Evolutionary conservation across 2,113 vertebrate genomes (phyloP).

Genomic region (Megaceryle torquata): DNA sequence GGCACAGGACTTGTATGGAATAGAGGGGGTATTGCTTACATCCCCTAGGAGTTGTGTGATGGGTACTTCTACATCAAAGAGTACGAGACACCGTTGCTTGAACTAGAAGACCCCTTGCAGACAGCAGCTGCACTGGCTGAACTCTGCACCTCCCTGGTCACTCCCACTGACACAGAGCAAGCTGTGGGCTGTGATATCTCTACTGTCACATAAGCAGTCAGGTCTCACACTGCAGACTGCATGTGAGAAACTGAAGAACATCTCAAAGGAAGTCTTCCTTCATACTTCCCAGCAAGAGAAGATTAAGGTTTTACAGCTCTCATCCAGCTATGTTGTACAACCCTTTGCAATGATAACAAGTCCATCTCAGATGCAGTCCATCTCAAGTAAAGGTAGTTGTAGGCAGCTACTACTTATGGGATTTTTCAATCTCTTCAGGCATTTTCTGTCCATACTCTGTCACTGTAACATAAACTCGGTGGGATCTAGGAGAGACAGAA

Average conservation of each 20-base stretch:
- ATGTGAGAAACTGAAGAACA: not conserved
- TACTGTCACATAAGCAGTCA: not conserved
- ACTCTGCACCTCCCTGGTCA: not conserved
- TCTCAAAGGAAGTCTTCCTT: not conserved
- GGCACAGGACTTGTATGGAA: not conserved
- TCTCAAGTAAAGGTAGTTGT: not conserved
- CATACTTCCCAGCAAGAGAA: not conserved
- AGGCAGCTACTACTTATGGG: slow-evolving; percentile 69
- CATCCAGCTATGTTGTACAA: not conserved
- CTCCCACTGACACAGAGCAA: not conserved
- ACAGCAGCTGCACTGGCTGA: not conserved
- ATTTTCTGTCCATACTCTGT: slow-evolving; percentile 76
- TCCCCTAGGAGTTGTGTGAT: not conserved
- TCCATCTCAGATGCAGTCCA: not conserved
- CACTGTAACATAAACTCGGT: not conserved
- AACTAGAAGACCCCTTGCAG: not conserved
- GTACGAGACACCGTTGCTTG: not conserved
- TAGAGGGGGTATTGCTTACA: not conserved
- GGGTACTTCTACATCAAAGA: not conserved
- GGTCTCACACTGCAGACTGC: not conserved
- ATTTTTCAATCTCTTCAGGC: slow-evolving; percentile 80
- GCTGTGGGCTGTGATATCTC: not conserved
- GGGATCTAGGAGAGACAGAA: not conserved
- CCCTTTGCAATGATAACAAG: not conserved
- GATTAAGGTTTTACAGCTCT: not conserved